These are phyloP conservation scores for Lepidochrysops patricia DNA, from an alignment of 2,888 invertebrate genomes.

Conservation along the genomic window DNA sequence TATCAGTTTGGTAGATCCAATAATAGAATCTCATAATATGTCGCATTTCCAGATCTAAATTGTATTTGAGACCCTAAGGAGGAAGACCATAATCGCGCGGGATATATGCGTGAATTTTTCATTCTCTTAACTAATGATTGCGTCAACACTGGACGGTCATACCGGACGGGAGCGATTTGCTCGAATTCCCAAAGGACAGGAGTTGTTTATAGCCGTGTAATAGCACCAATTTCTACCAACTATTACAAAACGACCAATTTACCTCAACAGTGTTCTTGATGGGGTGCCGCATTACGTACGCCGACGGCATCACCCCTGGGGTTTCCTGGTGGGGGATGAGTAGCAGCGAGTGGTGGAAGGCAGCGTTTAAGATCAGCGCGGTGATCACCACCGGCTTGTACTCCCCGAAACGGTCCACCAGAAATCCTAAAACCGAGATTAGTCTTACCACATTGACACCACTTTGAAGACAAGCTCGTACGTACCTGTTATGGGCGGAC, in stretches of 20 bases:
- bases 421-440: conserved; percentile 76
- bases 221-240: conserved; percentile 35
- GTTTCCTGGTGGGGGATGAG: conserved; percentile 87
- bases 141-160: conserved; percentile 53
- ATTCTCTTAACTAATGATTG: conserved; percentile 61
- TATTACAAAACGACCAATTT: conserved; percentile 26
- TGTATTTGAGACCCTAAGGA: background rate
- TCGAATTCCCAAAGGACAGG: conserved; percentile 65
- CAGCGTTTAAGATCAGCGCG: conserved; percentile 83
- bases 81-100: background rate
- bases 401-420: conserved; percentile 90
- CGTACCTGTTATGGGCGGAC: conserved; percentile 87
- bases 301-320: conserved; percentile 82
- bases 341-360: conserved; percentile 85
- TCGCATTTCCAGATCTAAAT: background rate
- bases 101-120: conserved; percentile 46
- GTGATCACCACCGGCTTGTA: conserved; percentile 89
- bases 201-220: conserved; percentile 41
- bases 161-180: conserved; percentile 71
- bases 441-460: background rate
- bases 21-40: too few species aligned
- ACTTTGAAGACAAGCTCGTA: conserved; percentile 18
- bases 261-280: conserved; percentile 81
- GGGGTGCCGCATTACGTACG: conserved; percentile 84
- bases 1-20: too few species aligned